A percentile compares a stretch with the other conserved stretches of the same genome.
phyloP scores from a whole-genome alignment of 2,113 vertebrate species.

The Bufo bufo region DNA sequence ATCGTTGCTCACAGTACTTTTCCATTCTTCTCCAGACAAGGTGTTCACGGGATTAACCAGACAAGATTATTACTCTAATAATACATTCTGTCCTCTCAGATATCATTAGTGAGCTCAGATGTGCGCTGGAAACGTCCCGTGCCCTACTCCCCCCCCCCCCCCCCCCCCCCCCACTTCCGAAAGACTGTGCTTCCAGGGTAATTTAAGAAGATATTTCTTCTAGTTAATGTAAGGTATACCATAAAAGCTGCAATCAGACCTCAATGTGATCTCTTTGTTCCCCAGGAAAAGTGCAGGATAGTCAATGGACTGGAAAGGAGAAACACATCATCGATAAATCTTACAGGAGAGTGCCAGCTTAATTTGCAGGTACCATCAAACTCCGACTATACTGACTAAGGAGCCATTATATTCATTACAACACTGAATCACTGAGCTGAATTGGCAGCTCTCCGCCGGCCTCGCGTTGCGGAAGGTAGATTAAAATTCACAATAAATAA shows the following conservation, averaged over 20 bases:
- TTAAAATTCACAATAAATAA: neutral
- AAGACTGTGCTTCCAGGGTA: slow-evolving; percentile 62
- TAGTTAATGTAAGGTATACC: slow-evolving; percentile 67
- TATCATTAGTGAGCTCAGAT: slow-evolving; percentile 65
- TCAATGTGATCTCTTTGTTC: slow-evolving; percentile 29
- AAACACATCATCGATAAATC: slow-evolving; percentile 46
- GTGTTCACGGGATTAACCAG: slow-evolving; percentile 69
- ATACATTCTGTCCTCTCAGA: slow-evolving; percentile 64
- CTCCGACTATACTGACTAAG: neutral
- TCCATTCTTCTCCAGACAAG: slow-evolving; percentile 65
- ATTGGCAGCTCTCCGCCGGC: neutral
- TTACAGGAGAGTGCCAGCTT: slow-evolving; percentile 21
- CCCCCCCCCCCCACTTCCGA: slow-evolving; percentile 60
- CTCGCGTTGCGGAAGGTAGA: neutral
- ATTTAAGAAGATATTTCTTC: slow-evolving; percentile 58
- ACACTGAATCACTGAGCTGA: slow-evolving; percentile 11
- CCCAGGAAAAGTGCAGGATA: neutral
- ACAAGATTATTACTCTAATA: slow-evolving; percentile 68
- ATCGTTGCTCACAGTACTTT: slow-evolving; percentile 60
- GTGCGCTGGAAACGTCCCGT: slow-evolving; percentile 58
- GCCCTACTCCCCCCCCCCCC: neutral
- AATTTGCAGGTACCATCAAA: slow-evolving; percentile 49
- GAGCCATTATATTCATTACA: slow-evolving; percentile 48
- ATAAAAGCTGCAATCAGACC: slow-evolving; percentile 60
- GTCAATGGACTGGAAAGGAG: neutral